These are phyloP conservation scores for Holocentrus rufus DNA, from an alignment of 2,797 vertebrate species.

Conservation along the genomic window DNA sequence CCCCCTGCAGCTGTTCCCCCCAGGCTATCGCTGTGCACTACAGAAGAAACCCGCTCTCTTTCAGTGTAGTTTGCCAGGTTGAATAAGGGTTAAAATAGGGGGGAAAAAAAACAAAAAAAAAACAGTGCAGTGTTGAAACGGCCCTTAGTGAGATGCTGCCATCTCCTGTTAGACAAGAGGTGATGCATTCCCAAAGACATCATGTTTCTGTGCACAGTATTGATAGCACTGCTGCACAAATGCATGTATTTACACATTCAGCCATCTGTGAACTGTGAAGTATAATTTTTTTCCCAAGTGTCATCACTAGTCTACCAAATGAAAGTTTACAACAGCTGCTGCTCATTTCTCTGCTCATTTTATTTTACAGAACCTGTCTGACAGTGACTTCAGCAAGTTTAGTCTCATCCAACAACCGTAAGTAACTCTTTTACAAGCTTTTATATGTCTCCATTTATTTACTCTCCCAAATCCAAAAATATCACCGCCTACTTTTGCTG, in stretches of 20 bases:
- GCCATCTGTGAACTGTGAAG: not conserved
- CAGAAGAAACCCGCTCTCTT: not conserved
- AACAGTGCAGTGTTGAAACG: not conserved
- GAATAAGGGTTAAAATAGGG: not conserved
- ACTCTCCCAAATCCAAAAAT: not conserved
- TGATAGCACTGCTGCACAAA: not conserved
- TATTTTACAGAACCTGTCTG: constrained; percentile 80
- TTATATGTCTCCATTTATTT: too few relatives aligned
- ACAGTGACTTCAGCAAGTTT: constrained; percentile 84
- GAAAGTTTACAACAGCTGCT: not conserved
- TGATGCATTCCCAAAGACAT: not conserved
- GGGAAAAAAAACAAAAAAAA: not conserved
- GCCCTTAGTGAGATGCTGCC: constrained; percentile 69
- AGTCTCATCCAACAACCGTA: constrained; percentile 85
- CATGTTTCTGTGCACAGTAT: not conserved
- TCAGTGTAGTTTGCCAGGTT: not conserved
- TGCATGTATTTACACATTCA: not conserved
- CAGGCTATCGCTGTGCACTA: not conserved
- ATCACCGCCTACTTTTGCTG: too few relatives aligned
- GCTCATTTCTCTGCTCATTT: constrained; percentile 42
- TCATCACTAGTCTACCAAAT: not conserved
- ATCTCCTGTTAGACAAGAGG: constrained; percentile 67
- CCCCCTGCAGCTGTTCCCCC: constrained; percentile 1
- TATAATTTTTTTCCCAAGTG: not conserved
- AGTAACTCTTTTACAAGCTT: constrained; percentile 74